Evolutionary conservation across 1,140 invertebrate species (phyloP), one percentile per base, ranked within the genome.

Genomic region (Solenopsis fugax): DNA sequence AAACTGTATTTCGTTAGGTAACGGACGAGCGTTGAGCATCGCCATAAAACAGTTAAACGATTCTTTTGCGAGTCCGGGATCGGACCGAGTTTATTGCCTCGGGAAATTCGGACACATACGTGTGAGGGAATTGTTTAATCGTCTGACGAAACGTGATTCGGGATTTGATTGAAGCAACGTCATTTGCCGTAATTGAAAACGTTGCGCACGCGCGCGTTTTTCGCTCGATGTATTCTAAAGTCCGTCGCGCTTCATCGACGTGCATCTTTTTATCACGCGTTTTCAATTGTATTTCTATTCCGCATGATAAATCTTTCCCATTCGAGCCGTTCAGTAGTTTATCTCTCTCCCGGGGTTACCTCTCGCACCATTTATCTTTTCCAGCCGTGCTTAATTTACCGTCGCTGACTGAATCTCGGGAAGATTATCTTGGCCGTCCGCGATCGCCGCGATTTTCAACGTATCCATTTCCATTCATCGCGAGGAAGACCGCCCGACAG

Each of bases 321-420:
- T 73, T 60, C 18, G 69, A 64, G 54, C 12, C 41, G 18, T 82
- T 34, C 67, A 65, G 52, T 73, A 73, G 21, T 84, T 84, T 75
- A 84, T 84, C 56, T 50, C 67, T 29, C 12, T 1, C 41, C 41
- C 18, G 54, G 37, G 54, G 41, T 50, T 58, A 62, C 54, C 54
- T 37, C 13, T 37, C 13, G n/a, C 52, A 24, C 69, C 80, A 84
- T 84, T 84, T 84, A 84, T 84, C 80, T 75, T 75, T 60, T 37
- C 24, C 29, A 84, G 41, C 56, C 41, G 41, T 62, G 80, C 41
- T 84, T 84, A 84, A 75, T 84, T 84, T 84, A 75, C 80, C 80
- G 54, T 84, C 45, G 24, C 67, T 58, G 78, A 82, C 80, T 84
- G 69, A 84, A 84, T 75, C 54, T 84, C 80, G 80, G 24, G 1